phyloP scores from a whole-genome alignment of 2,113 vertebrate genomes.

The Bettongia penicillata region DNA sequence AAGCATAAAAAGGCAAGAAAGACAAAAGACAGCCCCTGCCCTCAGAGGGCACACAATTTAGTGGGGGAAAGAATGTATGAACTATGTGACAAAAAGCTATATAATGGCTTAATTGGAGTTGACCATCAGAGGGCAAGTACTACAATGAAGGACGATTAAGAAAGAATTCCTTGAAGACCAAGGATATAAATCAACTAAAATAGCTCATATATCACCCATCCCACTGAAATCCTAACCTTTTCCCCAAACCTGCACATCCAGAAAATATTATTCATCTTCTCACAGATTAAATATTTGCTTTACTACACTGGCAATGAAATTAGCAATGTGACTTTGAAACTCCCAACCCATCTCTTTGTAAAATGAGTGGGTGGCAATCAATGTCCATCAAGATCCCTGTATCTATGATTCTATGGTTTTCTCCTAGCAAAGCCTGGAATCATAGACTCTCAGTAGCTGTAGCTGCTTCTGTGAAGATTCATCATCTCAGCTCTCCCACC shows the following conservation, averaged over 20 bases:
- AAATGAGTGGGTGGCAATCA: neutral
- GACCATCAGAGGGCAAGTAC: neutral
- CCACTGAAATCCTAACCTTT: neutral
- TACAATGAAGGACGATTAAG: neutral
- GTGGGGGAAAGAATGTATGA: neutral
- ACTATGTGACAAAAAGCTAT: neutral
- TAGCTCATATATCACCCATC: too few relatives aligned
- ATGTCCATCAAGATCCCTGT: neutral
- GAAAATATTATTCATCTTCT: neutral
- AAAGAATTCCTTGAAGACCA: too few relatives aligned
- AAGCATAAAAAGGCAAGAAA: neutral
- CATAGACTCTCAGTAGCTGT: neutral
- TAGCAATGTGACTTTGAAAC: neutral
- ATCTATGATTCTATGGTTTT: neutral
- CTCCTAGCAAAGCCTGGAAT: neutral
- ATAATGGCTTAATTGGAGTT: neutral
- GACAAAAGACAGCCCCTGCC: too few relatives aligned
- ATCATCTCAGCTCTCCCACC: neutral
- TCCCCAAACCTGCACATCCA: neutral
- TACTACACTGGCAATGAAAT: neutral
- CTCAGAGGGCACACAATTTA: neutral
- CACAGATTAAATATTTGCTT: neutral
- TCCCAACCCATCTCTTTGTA: neutral
- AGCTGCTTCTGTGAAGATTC: neutral
- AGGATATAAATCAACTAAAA: too few relatives aligned